Percentiles rank a stretch among this genome's conserved stretches.
phyloP scores from a whole-genome alignment of 2,797 vertebrate species.

The Philypnodon macrostomus region DNA sequence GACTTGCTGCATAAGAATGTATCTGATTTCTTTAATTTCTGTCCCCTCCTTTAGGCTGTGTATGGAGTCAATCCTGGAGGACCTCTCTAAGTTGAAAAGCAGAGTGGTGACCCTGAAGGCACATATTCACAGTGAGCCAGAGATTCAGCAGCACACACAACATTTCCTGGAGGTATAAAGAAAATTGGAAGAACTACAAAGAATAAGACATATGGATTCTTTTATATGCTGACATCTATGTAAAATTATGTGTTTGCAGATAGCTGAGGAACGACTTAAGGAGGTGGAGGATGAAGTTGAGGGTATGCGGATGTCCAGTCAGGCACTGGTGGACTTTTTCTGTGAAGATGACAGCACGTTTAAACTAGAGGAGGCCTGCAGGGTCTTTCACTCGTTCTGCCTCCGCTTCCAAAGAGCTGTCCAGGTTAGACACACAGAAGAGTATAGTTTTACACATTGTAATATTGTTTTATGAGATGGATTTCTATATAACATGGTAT shows the following conservation, averaged over 20 bases:
- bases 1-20: not conserved
- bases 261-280: slow-evolving; percentile 73
- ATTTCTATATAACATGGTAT: too few species aligned
- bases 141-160: slow-evolving; percentile 72
- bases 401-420: slow-evolving; percentile 79
- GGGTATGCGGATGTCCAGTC: slow-evolving; percentile 75
- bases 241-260: slow-evolving; percentile 49
- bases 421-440: slow-evolving; percentile 58
- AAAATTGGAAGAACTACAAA: not conserved
- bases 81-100: slow-evolving; percentile 76
- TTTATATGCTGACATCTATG: not conserved
- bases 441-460: not conserved
- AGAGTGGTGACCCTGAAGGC: slow-evolving; percentile 66
- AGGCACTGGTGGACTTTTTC: slow-evolving; percentile 81
- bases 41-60: slow-evolving; percentile 64
- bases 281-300: slow-evolving; percentile 78
- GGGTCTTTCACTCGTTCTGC: slow-evolving; percentile 78
- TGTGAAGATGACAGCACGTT: slow-evolving; percentile 81
- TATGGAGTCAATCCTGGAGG: slow-evolving; percentile 79
- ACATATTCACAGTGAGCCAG: slow-evolving; percentile 65
- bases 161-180: slow-evolving; percentile 78
- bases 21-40: not conserved
- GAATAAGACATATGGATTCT: not conserved
- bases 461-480: too few species aligned
- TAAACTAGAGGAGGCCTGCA: slow-evolving; percentile 80